phyloP scores from a whole-genome alignment of 2,797 vertebrate genomes.

The Alcedo quadribrachys region DNA sequence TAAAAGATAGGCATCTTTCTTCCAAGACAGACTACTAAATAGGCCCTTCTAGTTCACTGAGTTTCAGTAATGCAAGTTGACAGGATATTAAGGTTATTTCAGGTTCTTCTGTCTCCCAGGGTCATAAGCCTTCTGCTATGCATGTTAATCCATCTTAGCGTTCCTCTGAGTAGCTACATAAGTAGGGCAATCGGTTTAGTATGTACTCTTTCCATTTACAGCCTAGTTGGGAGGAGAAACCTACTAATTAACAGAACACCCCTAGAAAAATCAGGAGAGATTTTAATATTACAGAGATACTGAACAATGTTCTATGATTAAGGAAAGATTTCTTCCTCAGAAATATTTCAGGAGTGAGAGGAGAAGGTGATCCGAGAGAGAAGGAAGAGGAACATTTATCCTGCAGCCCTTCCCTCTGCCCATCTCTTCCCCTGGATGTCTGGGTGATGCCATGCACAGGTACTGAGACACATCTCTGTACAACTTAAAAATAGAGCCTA shows the following conservation, averaged over 20 bases:
- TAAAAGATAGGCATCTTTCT: constrained; percentile 63
- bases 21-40: constrained; percentile 77
- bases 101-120: constrained; percentile 84
- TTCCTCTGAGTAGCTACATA: constrained; percentile 78
- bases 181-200: constrained; percentile 80
- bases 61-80: constrained; percentile 87
- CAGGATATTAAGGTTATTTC: constrained; percentile 88
- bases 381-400: not conserved
- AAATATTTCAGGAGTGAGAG: constrained; percentile 1
- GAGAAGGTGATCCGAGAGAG: not conserved
- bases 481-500: not conserved
- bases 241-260: constrained; percentile 73
- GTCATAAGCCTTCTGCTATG: constrained; percentile 81
- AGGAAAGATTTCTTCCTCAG: constrained; percentile 30
- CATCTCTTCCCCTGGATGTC: not conserved
- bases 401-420: not conserved
- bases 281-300: constrained; percentile 53
- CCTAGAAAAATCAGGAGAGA: constrained; percentile 59
- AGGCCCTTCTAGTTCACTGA: constrained; percentile 81
- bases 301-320: not conserved
- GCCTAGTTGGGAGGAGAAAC: constrained; percentile 71
- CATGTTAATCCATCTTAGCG: constrained; percentile 81
- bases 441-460: not conserved
- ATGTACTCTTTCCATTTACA: constrained; percentile 72
- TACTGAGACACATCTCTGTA: not conserved